phyloP scores from a whole-genome alignment of 2,113 vertebrate genomes.

The Gymnogyps californianus region DNA sequence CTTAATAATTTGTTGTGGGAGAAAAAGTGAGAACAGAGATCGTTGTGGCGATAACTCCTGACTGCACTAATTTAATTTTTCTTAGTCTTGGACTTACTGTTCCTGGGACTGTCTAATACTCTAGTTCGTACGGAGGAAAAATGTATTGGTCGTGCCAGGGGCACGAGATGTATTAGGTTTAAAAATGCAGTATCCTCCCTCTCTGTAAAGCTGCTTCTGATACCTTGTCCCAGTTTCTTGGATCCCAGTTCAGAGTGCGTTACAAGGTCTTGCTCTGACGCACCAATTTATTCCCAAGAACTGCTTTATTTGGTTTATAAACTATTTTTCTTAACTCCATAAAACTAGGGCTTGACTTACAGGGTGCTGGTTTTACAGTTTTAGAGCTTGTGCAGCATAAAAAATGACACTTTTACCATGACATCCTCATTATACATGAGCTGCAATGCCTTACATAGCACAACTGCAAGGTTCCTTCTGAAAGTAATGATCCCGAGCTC shows the following conservation, averaged over 20 bases:
- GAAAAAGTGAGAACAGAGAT: background rate
- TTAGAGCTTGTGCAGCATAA: conserved; percentile 27
- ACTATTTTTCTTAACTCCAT: background rate
- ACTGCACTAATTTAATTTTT: background rate
- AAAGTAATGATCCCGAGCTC: background rate
- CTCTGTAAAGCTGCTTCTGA: background rate
- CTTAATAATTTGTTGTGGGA: background rate
- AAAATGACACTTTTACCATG: conserved; percentile 24
- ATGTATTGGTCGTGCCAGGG: background rate
- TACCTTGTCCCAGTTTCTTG: background rate
- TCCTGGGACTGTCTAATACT: background rate
- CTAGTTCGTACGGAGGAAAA: background rate
- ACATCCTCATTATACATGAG: background rate
- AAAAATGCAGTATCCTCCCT: background rate
- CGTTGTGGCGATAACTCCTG: background rate
- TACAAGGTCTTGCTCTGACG: background rate
- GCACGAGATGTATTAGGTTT: background rate
- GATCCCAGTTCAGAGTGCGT: background rate
- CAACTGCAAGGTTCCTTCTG: background rate
- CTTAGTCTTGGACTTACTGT: background rate
- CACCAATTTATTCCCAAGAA: background rate
- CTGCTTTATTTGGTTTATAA: conserved; percentile 27
- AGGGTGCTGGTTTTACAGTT: conserved; percentile 22
- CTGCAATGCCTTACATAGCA: conserved; percentile 3
- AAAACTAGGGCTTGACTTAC: conserved; percentile 39